A percentile compares a stretch with the other conserved stretches of the same genome.
phyloP scores from a whole-genome alignment of 1,140 invertebrate species.

The Tachypleus tridentatus region DNA sequence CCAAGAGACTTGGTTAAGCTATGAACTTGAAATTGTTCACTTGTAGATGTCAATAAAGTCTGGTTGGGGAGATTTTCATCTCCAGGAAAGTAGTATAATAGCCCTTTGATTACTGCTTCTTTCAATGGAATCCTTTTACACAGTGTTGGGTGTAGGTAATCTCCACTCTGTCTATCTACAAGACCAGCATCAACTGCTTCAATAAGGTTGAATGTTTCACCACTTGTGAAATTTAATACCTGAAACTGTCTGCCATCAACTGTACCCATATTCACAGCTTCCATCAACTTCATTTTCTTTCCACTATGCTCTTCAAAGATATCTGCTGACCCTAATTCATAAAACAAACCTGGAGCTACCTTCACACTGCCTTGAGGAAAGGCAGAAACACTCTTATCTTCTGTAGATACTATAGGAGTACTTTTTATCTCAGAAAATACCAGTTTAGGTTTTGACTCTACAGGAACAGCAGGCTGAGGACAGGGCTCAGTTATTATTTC shows the following conservation, averaged over 20 bases:
- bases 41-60: constrained; percentile 52
- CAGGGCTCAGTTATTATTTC: no score
- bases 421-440: no score
- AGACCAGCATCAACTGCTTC: constrained; percentile 59
- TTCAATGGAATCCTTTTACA: constrained; percentile 42
- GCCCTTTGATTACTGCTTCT: constrained; percentile 53
- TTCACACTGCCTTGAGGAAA: no score
- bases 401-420: no score
- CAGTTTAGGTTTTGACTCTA: no score
- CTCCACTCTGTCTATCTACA: constrained; percentile 56
- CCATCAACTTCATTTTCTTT: constrained; percentile 42
- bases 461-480: no score
- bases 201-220: constrained; percentile 34
- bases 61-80: constrained; percentile 63
- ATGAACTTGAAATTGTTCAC: constrained; percentile 33
- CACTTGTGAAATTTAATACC: no score
- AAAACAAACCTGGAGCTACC: no score
- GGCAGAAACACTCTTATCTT: no score
- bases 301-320: constrained; percentile 39
- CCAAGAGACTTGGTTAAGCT: constrained; percentile 58
- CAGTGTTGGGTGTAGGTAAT: constrained; percentile 49
- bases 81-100: constrained; percentile 56
- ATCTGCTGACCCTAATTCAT: no score
- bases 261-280: constrained; percentile 74
- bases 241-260: constrained; percentile 38